Evolutionary conservation across 1,140 invertebrate species (phyloP), one percentile per base, ranked within the genome.

Genomic region (Reticulitermes speratus): DNA sequence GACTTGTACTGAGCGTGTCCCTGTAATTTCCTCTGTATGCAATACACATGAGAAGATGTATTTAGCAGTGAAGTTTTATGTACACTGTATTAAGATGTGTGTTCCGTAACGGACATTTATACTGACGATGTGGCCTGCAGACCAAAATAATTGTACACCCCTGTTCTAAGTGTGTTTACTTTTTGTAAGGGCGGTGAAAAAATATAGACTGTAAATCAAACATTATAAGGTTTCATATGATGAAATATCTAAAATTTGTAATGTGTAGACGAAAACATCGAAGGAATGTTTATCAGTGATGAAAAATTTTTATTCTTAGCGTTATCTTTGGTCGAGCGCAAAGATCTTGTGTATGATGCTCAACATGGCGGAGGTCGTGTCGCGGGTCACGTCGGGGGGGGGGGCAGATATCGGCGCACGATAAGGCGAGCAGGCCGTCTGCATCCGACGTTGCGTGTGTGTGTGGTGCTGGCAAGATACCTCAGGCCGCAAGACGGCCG

Each of bases 271-370:
- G n/a, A 75, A 75, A 75, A 75, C 65, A 30, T 30, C 14, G 65
- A 75, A 75, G 14, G 65, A 75, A 75, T 75, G 65, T 75, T n/a
- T 75, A 75, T 75, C 65, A n/a, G 65, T 14, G 65, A 8, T 12
- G 65, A 75, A 30, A 6, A 75, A 75, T 75, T 9, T 75, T 65
- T 75, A 30, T 75, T 75, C n/a, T 75, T 11, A 75, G 25, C n/a
- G n/a, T 75, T 75, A 75, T 75, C 65, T 75, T 0, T 75, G n/a
- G 65, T 75, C 19, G 65, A 75, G 65, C 65, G 65, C 65, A 75
- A 75, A 75, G 65, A 75, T 75, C 65, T 75, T 75, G 65, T 75
- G n/a, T 6, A 30, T 30, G 65, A 75, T 75, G 65, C n/a, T 75
- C n/a, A 75, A 75, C 65, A 75, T 75, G 65, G 65, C 65, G 14